Base-by-base conservation (phyloP, 2,888 invertebrate genomes). In the Phlogophora meticulosa region DNA sequence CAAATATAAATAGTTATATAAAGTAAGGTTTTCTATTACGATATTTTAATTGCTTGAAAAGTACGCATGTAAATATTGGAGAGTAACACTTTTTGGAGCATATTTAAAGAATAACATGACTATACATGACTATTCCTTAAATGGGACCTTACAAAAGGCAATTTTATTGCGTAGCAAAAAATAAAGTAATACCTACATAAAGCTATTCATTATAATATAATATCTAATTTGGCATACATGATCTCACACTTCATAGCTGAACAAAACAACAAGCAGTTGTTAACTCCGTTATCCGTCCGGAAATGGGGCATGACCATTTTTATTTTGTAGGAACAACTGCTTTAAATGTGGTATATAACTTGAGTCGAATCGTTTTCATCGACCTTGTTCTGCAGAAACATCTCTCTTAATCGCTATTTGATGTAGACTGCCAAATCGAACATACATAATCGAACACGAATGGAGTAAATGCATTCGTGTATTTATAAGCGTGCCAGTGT, bases 391-490 rank as follows among this genome's bases (percentile, higher is more conserved):
- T 72, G 65, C 66, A 56, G 63, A 72, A 40, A 76, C 68, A 80
- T 81, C 67, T 76, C 67, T 76, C 60, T 72, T 78, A 73, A 80
- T 79, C 78, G 77, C 68, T 76, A 78, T 76, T 78, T 66, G 52
- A 75, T 71, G 66, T 78, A 75, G 83, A 83, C 85, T 82, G 77
- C 83, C 79, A 77, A 85, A 87, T 84, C 83, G 81, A 83, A 82
- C 80, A 61, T 79, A 78, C 64, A 84, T 87, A 88, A 89, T 91
- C 87, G 85, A 88, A 90, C 83, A 85, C 85, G 87, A 90, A 90
- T 91, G 88, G 84, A 93, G 92, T 93, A 93, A 94, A 93, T 93
- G 90, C 91, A 92, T 87, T 92, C 84, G 84, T 85, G 87, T 93
- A 86, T 85, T 91, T 92, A 91, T 90, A 91, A 90, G 88, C 88